Percentiles rank a stretch among this genome's conserved stretches.
phyloP scores from a whole-genome alignment of 2,888 invertebrate species.

The Noctua fimbriata region DNA sequence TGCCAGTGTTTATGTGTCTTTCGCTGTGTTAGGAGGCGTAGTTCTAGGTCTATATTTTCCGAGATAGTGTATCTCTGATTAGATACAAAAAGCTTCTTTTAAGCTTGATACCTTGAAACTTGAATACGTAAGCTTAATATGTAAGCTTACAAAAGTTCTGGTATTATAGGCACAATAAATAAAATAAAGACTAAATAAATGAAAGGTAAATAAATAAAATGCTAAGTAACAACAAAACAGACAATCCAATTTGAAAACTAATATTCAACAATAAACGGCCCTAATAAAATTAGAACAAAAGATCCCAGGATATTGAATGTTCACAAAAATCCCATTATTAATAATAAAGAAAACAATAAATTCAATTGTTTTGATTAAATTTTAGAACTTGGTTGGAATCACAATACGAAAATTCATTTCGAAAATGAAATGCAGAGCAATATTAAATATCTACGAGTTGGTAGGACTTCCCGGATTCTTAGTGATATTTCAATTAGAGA shows the following conservation, averaged over 20 bases:
- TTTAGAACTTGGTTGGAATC: slow-evolving; percentile 59
- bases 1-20: not conserved
- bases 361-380: slow-evolving; percentile 66
- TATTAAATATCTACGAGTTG: slow-evolving; percentile 61
- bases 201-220: not conserved
- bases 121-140: not conserved
- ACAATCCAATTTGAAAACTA: slow-evolving; percentile 17
- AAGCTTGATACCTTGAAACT: not conserved
- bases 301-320: slow-evolving; percentile 44
- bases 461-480: slow-evolving; percentile 50
- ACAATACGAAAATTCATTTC: slow-evolving; percentile 60
- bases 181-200: not conserved
- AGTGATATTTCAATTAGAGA: slow-evolving; percentile 58
- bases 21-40: not conserved
- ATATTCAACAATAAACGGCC: slow-evolving; percentile 5
- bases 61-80: too few relatives aligned
- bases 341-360: slow-evolving; percentile 62
- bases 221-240: not conserved
- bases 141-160: not conserved
- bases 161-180: not conserved
- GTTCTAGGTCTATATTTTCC: not conserved
- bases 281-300: slow-evolving; percentile 28
- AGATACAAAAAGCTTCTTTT: not conserved
- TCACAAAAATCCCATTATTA: slow-evolving; percentile 55
- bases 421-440: slow-evolving; percentile 61